Percentiles rank a stretch among this genome's conserved stretches.
Conservation (phyloP, 2,113 vertebrate species). For the Ramphastos sulfuratus region DNA sequence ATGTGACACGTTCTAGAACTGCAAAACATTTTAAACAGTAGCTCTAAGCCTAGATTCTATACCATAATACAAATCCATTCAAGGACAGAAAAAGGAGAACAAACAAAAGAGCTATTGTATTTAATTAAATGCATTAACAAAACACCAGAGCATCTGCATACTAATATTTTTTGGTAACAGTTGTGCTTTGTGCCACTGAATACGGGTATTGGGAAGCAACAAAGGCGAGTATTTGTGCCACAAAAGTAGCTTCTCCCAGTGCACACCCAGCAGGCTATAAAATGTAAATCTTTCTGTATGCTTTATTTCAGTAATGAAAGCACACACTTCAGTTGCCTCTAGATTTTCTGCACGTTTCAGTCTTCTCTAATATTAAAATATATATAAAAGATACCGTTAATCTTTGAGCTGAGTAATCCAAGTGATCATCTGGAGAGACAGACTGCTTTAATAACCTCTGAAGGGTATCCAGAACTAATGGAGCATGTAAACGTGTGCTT, state of each 20-base stretch:
- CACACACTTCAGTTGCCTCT: background rate
- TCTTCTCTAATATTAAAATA: background rate
- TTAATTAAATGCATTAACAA: constrained; percentile 81
- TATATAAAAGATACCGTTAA: background rate
- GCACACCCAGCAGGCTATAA: background rate
- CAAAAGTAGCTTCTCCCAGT: constrained; percentile 64
- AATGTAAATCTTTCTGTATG: constrained; percentile 27
- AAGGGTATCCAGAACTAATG: background rate
- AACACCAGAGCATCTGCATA: constrained; percentile 88
- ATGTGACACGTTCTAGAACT: background rate
- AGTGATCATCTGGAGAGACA: background rate
- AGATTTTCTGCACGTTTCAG: background rate
- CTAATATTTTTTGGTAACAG: constrained; percentile 86
- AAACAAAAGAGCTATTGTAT: constrained; percentile 83
- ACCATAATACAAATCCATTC: constrained; percentile 76
- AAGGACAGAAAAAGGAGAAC: constrained; percentile 44
- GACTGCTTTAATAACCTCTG: background rate
- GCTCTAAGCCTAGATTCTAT: constrained; percentile 39
- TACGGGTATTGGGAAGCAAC: constrained; percentile 79
- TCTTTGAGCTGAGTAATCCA: background rate
- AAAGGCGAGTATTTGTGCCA: constrained; percentile 76
- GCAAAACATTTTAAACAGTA: constrained; percentile 6
- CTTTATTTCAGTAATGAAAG: background rate
- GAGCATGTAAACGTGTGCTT: background rate
- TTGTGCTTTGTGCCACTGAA: constrained; percentile 84